Evolutionary conservation across 2,113 vertebrate genomes (phyloP), one percentile per base, ranked within the genome.

Genomic region (Turdus rufiventris): DNA sequence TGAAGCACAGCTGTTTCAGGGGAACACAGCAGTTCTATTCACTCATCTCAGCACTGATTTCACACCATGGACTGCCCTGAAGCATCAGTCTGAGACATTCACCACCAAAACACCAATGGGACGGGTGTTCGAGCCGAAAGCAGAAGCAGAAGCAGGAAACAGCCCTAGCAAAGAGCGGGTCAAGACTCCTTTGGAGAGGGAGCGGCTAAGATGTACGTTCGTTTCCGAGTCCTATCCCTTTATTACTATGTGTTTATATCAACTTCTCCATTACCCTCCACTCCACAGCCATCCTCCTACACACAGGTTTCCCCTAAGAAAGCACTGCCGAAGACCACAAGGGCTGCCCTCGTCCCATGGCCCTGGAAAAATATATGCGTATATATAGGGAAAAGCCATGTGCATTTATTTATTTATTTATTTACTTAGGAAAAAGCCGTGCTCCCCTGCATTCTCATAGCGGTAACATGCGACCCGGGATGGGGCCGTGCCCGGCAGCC

Each of bases 191-290:
- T 18, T 1, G 23, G 42, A 54, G 7, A 70, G 5, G 17, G 21
- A 34, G 34, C 0, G 0, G 11, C 11, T 29, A 24, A 63, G 3
- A 18, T 21, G 7, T 2, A 20, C 0, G 0, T 8, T 68, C 7
- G 8, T 26, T 45, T 14, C 31, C 2, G 2, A 85, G 8, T 4
- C 26, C 45, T 12, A n/a, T 12, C 14, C 10, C 42, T 29, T 33
- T 76, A 50, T 1, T 18, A 25, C 58, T 23, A 1, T 0, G 6
- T 18, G 62, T 74, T 51, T 57, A n/a, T 25, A 78, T 11, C 17
- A 5, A 10, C 13, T 6, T 3, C 60, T 63, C 31, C 40, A 31
- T 18, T 24, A 25, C 42, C 3, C 25, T 17, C 36, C 4, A 4
- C 42, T 28, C 42, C 74, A 28, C 60, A n/a, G 57, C 25, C 10